Evolutionary conservation across 2,888 invertebrate species (phyloP).

Genomic region (Zele albiditarsus): DNA sequence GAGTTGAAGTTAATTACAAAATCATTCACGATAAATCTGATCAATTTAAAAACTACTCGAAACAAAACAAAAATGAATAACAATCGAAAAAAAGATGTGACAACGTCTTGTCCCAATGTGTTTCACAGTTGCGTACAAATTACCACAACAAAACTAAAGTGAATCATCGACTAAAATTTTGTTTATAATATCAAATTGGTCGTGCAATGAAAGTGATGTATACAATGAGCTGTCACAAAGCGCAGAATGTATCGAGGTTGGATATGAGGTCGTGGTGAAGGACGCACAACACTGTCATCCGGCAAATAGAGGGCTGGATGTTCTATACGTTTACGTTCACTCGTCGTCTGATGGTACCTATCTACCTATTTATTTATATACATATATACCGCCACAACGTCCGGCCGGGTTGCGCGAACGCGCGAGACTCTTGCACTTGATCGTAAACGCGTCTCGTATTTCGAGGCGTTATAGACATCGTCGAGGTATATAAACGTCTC

Average conservation of each 20-base stretch:
- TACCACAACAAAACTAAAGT: too few species aligned
- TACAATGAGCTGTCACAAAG: background rate
- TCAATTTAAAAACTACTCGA: too few species aligned
- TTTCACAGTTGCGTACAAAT: too few species aligned
- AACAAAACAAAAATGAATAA: too few species aligned
- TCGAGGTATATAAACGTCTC: slow-evolving; percentile 72
- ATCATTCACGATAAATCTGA: too few species aligned
- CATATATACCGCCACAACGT: background rate
- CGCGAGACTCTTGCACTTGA: slow-evolving; percentile 48
- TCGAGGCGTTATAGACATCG: slow-evolving; percentile 72
- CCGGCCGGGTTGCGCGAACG: background rate
- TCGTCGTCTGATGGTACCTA: background rate
- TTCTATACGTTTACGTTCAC: background rate
- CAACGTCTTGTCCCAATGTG: too few species aligned
- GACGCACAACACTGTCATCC: background rate
- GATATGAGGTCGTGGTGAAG: background rate
- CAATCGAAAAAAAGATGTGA: too few species aligned
- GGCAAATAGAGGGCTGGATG: background rate
- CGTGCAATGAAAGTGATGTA: too few species aligned
- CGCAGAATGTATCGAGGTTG: background rate
- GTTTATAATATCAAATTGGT: too few species aligned
- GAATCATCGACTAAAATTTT: too few species aligned
- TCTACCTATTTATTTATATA: background rate
- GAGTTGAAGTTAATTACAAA: too few species aligned
- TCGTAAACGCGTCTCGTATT: slow-evolving; percentile 73